Evolutionary conservation across 2,888 invertebrate genomes (phyloP).

Genomic region (Teleiodes luculella): DNA sequence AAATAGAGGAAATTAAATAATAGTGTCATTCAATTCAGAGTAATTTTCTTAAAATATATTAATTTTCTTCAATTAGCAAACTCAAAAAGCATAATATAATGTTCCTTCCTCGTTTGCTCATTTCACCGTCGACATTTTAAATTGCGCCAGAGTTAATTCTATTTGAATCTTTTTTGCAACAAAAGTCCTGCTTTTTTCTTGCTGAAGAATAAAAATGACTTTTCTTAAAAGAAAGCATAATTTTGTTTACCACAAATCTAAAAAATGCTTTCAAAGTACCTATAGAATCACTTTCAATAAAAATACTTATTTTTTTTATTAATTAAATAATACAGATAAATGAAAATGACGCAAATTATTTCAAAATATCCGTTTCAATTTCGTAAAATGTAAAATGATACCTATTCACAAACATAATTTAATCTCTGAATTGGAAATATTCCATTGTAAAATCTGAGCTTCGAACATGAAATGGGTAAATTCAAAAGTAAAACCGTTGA

Average conservation of each 20-base stretch:
- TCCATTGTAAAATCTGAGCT: background rate
- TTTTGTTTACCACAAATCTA: background rate
- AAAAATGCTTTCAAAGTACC: background rate
- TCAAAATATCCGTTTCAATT: too few relatives aligned
- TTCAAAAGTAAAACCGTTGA: background rate
- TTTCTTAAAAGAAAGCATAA: constrained; percentile 7
- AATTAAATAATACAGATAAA: too few relatives aligned
- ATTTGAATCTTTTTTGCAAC: constrained; percentile 33
- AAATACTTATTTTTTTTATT: too few relatives aligned
- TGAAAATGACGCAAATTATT: too few relatives aligned
- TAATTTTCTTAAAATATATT: too few relatives aligned
- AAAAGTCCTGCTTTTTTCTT: constrained; percentile 19
- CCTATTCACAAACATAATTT: background rate
- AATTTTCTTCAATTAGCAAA: background rate
- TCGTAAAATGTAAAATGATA: too few relatives aligned
- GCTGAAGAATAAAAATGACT: constrained; percentile 23
- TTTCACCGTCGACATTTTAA: constrained; percentile 29
- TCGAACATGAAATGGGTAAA: background rate
- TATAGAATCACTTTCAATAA: too few relatives aligned
- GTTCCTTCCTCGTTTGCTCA: constrained; percentile 15
- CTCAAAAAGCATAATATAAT: constrained; percentile 5
- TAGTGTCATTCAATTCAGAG: too few relatives aligned
- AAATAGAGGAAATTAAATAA: too few relatives aligned
- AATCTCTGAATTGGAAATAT: background rate
- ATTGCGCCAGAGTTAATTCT: constrained; percentile 38